Base-by-base conservation (phyloP, 2,888 invertebrate species). In the Brenthis ino region DNA sequence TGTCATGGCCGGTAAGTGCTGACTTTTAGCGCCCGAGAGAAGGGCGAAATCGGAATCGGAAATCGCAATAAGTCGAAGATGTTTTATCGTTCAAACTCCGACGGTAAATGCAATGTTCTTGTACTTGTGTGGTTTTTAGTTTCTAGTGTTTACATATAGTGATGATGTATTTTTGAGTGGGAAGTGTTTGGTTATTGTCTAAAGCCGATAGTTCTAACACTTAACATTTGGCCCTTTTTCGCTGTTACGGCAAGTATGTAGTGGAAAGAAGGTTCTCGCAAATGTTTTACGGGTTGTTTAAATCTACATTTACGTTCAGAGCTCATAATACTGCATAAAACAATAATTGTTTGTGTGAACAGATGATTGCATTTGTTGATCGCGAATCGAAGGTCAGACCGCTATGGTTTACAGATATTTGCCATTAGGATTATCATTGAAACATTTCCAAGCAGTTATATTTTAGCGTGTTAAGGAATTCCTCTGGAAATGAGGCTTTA, bases 1-100 rank as follows among this genome's bases (percentile, higher is more conserved):
- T 95, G 95, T 95, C 95, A 96, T 96, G 96, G 96, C 96, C 95
- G 95, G 95, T 95, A 95, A 95, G 95, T 95, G 93, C 92, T 91
- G 93, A 93, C 92, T 93, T 93, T 93, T 92, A 88, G 90, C 89
- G 89, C 90, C 90, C 90, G 88, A 90, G 86, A 91, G 91, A 93
- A 93, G 93, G 93, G 92, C 92, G 93, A 60, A 93, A 92, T 91
- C 85, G 92, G 92, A 90, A 87, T 92, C 88, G 87, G 90, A 89
- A 93, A 89, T 93, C 92, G 90, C 89, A 92, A 90, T 91, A 90
- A 86, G 83, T 91, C 84, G 92, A 93, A 93, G 93, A 93, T 93
- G 93, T 93, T 93, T 93, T 93, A 93, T 93, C 93, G 93, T 88
- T 93, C 93, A 85, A 93, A 93, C 89, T 91, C 93, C 86, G 93